These are phyloP conservation scores for Zosterops japonicus DNA, from an alignment of 2,113 vertebrate species.

Conservation along the genomic window DNA sequence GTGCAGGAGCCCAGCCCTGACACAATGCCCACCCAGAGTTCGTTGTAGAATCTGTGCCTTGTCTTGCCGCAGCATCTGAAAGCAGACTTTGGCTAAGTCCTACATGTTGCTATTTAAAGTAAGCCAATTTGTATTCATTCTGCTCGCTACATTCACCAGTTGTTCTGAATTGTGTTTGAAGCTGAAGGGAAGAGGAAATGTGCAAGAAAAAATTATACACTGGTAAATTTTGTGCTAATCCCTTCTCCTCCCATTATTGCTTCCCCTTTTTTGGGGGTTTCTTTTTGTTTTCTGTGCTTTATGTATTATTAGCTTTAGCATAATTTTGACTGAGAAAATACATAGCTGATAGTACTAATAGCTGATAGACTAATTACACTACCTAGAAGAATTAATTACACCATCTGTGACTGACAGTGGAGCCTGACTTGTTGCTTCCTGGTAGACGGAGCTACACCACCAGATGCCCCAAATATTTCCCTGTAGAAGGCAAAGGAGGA, in stretches of 20 bases:
- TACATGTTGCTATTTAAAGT: slow-evolving; percentile 68
- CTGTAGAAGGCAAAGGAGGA: slow-evolving; percentile 17
- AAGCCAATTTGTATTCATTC: slow-evolving; percentile 72
- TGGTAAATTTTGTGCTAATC: slow-evolving; percentile 66
- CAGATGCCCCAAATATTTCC: slow-evolving; percentile 43
- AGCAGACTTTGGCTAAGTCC: slow-evolving; percentile 66
- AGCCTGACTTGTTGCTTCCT: slow-evolving; percentile 62
- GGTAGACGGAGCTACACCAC: slow-evolving; percentile 59
- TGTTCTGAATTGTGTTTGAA: slow-evolving; percentile 69
- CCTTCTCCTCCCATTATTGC: slow-evolving; percentile 54
- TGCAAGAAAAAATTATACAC: slow-evolving; percentile 65
- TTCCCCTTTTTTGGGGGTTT: slow-evolving; percentile 1
- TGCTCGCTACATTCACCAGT: slow-evolving; percentile 65
- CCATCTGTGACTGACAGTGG: slow-evolving; percentile 71
- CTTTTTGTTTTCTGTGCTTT: slow-evolving; percentile 62
- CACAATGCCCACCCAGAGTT: not conserved
- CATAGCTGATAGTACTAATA: slow-evolving; percentile 50
- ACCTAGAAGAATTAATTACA: slow-evolving; percentile 74
- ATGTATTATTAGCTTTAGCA: slow-evolving; percentile 71
- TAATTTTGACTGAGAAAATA: slow-evolving; percentile 71
- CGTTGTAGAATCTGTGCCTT: slow-evolving; percentile 15
- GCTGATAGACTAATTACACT: slow-evolving; percentile 60
- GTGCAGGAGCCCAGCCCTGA: not conserved
- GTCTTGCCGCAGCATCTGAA: slow-evolving; percentile 55
- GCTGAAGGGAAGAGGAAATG: slow-evolving; percentile 58